These are phyloP conservation scores for Rhinella marina DNA, from an alignment of 2,797 vertebrate species.

Conservation along the genomic window DNA sequence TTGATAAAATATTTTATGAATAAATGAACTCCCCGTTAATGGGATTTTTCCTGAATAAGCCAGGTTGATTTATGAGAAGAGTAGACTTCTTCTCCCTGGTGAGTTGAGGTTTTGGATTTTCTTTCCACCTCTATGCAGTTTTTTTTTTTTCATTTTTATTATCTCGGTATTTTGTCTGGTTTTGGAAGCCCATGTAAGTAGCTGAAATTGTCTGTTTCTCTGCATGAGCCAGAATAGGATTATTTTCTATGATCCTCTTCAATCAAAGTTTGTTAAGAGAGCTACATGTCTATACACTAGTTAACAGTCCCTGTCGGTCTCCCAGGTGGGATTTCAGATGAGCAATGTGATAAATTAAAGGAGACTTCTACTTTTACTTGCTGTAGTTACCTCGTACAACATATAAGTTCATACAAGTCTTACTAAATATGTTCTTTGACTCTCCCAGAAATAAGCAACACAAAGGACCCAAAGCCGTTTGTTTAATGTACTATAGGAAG, in stretches of 20 bases:
- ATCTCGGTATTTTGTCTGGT: constrained; percentile 22
- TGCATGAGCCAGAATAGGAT: background rate
- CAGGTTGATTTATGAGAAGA: constrained; percentile 30
- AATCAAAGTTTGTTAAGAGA: constrained; percentile 43
- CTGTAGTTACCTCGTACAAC: background rate
- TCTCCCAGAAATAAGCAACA: background rate
- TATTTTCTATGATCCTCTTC: constrained; percentile 35
- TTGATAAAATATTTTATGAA: constrained; percentile 48
- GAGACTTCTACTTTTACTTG: background rate
- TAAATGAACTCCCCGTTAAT: constrained; percentile 38
- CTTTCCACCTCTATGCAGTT: background rate
- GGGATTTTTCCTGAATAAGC: constrained; percentile 43
- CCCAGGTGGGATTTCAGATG: background rate
- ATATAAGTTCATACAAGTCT: background rate
- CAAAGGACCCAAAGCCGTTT: background rate
- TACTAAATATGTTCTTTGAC: background rate
- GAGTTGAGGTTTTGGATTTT: constrained; percentile 14
- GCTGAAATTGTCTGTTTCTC: constrained; percentile 33
- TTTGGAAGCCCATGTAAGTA: constrained; percentile 30
- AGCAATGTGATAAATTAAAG: background rate
- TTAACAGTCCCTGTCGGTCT: constrained; percentile 7
- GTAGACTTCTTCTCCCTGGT: constrained; percentile 22
- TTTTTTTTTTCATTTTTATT: constrained; percentile 15
- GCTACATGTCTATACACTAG: constrained; percentile 1
- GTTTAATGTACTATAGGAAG: background rate